phyloP scores from a whole-genome alignment of 2,113 vertebrate genomes.

The Elephantulus edwardii region DNA sequence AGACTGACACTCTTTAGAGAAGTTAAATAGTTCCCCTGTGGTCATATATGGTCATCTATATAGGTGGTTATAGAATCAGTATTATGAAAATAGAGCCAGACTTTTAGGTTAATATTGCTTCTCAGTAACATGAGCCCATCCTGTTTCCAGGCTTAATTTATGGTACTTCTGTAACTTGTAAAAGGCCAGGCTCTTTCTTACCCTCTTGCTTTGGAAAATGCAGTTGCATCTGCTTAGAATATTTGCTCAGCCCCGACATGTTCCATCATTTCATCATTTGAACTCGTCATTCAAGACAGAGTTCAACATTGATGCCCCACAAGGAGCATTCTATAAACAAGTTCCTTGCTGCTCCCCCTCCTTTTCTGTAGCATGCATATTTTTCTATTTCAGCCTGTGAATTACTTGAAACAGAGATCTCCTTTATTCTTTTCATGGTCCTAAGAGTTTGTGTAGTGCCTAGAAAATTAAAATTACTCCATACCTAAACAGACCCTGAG shows the following conservation, averaged over 20 bases:
- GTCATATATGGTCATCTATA: not conserved
- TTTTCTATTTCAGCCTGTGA: not conserved
- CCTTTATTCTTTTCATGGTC: not conserved
- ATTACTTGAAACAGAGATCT: not conserved
- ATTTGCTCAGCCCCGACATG: not conserved
- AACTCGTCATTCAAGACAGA: not conserved
- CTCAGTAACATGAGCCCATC: not conserved
- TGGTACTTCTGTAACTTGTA: slow-evolving; percentile 40
- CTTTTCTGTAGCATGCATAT: not conserved
- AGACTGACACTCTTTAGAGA: not conserved
- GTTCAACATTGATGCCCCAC: not conserved
- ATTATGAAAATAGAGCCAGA: not conserved
- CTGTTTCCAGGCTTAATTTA: not conserved
- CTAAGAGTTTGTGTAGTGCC: not conserved
- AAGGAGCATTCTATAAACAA: not conserved
- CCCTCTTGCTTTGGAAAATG: slow-evolving; percentile 22
- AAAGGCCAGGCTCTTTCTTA: slow-evolving; percentile 4
- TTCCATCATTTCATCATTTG: not conserved
- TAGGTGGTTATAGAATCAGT: not conserved
- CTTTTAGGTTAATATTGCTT: not conserved
- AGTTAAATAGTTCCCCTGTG: not conserved
- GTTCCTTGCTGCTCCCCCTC: rapidly evolving
- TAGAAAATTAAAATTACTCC: not conserved
- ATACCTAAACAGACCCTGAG: not conserved
- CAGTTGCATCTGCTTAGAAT: not conserved